These are phyloP conservation scores for Chrysolina haemoptera DNA, from an alignment of 2,888 invertebrate species.

Conservation along the genomic window DNA sequence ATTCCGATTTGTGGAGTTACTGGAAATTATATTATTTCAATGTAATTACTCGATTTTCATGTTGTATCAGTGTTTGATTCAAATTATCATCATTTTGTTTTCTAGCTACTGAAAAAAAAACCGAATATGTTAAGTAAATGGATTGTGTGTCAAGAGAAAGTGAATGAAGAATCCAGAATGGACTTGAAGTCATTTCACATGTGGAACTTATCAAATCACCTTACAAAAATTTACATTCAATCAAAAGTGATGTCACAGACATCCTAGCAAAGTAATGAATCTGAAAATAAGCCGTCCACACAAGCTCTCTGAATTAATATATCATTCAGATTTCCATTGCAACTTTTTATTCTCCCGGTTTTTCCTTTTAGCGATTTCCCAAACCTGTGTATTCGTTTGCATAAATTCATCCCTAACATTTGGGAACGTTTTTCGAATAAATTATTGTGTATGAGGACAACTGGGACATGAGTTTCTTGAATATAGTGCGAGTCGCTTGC, in stretches of 20 bases:
- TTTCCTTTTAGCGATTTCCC: not conserved
- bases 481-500: not conserved
- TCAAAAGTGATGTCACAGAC: not conserved
- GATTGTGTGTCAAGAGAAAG: not conserved
- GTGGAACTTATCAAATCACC: not conserved
- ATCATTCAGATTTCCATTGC: not conserved
- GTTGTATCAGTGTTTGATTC: no score
- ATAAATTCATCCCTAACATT: slow-evolving; percentile 2
- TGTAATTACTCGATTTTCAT: no score
- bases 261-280: not conserved
- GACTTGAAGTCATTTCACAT: not conserved
- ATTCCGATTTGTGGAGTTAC: no score
- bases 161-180: not conserved
- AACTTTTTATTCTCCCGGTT: not conserved
- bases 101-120: no score
- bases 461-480: not conserved
- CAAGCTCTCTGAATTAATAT: not conserved
- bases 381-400: slow-evolving; percentile 14
- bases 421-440: not conserved
- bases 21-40: no score
- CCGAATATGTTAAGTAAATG: not conserved
- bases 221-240: not conserved
- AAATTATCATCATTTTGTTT: no score
- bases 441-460: not conserved
- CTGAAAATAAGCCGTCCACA: not conserved